Base-by-base conservation (phyloP, 2,113 vertebrate genomes). In the Physeter macrocephalus region DNA sequence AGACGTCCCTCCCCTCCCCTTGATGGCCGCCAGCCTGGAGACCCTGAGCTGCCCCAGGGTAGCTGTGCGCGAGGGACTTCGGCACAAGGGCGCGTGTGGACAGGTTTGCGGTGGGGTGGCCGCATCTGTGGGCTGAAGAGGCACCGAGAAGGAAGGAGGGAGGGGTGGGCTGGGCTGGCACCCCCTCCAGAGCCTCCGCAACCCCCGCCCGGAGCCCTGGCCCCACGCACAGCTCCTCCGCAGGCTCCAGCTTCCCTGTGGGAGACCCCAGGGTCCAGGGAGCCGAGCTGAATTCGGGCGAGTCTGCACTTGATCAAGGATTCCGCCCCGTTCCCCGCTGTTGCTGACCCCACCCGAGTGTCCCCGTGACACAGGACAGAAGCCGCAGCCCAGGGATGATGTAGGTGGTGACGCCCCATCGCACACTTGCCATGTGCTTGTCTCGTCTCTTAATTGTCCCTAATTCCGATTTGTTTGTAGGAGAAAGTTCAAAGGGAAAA, bases 311-410 rank as follows among this genome's bases (percentile, higher is more conserved):
- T 3, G 0, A 9, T 4, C 15, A 31, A 18, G 41, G 62, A 29
- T 31, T 3, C 31, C 83, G 3, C 17, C 2, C 17, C 2, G 43
- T 18, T 31, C 39, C 5, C 21, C 8, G 69, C 21, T 57, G 49
- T 15, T 4, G 31, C 49, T 8, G 18, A 4, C 31, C 4, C n/a
- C n/a, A 0, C 17, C 1, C 0, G n/a, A 0, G 21, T 1, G 2
- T 11, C 59, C 67, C 72, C 0, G 1, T 9, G 3, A 7, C 1
- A 1, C 2, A 0, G 36, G 10, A 6, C 64, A 34, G 74, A 31
- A 6, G 1, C 3, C 1, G 75, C 15, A 0, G 13, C 1, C 3
- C 13, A 8, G 59, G 34, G 10, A 0, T 1, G 0, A 2, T 1
- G 39, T 1, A 1, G 54, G 43, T 0, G 14, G 46, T 0, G 20